Conservation (phyloP, 2,113 vertebrate genomes). For the Vulpes vulpes region DNA sequence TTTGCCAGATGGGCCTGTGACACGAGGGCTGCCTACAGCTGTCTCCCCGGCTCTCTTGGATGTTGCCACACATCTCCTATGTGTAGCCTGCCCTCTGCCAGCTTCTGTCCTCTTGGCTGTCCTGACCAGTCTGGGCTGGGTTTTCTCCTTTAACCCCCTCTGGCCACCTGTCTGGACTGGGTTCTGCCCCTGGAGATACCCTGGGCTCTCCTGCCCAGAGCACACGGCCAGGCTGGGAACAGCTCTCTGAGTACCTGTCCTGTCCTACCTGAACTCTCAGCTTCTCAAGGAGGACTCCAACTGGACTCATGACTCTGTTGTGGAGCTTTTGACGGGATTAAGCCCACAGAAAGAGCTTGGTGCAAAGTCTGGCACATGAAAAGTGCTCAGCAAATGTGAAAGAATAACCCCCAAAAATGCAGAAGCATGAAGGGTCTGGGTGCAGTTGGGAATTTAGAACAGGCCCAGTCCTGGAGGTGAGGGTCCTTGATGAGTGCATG, state of each 20-base stretch:
- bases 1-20: background rate
- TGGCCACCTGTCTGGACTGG: background rate
- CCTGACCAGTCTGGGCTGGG: background rate
- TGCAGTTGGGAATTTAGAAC: background rate
- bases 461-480: background rate
- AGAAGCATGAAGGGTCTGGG: background rate
- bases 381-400: background rate
- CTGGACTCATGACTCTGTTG: background rate
- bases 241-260: background rate
- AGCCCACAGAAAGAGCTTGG: background rate
- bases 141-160: background rate
- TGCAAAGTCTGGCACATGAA: background rate
- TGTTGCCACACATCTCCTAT: background rate
- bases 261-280: background rate
- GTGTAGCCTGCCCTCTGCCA: background rate
- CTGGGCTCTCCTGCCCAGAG: background rate
- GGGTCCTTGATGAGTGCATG: fast-evolving
- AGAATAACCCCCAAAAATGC: background rate
- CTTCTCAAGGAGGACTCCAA: background rate
- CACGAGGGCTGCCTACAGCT: background rate
- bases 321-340: background rate
- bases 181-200: too few species aligned
- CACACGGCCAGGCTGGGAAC: background rate
- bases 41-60: background rate
- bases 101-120: background rate